Evolutionary conservation across 2,888 invertebrate genomes (phyloP), one percentile per base, ranked within the genome.

Genomic region (Lithophane semibrunnea): DNA sequence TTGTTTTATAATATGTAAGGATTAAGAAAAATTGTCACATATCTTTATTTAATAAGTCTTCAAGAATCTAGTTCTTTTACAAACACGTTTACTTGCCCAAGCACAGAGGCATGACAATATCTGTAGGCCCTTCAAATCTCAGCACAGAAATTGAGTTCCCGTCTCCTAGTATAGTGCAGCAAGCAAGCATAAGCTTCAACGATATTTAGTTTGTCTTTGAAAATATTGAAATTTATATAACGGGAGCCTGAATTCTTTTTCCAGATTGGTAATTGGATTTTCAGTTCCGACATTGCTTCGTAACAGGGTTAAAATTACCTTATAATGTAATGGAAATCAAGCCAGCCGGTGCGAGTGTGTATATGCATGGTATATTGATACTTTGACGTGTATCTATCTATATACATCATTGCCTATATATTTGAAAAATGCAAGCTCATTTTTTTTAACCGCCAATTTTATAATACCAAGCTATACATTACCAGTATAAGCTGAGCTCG

Each of bases 131-230:
- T 75, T 54, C 52, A 81, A 79, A 74, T 73, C 49, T 63, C 21
- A 58, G 29, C 24, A 0, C 49, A 56, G 76, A 80, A 82, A 69
- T 75, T 81, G 60, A 75, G n/a, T 81, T 81, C 18, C 29, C 42
- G 47, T 13, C 49, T 65, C 13, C 44, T 21, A 3, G 12, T 47
- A 12, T 12, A 47, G 47, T 13, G 12, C 47, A 47, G 21, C 21
- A 52, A 47, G 21, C 52, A 52, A 52, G 18, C 21, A 52, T 21
- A 52, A 21, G 8, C 52, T 49, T 52, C 52, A 56, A 24, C 37
- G 2, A 29, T 60, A 44, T 68, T 72, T 37, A 56, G n/a, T 52
- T 60, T 44, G 10, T 60, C 63, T 61, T 68, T 44, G 24, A 8
- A 79, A 54, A 63, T 63, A 66, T 56, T 63, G 49, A 56, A 52